Evolutionary conservation across 2,797 vertebrate genomes (phyloP).

Genomic region (Microcaecilia unicolor): DNA sequence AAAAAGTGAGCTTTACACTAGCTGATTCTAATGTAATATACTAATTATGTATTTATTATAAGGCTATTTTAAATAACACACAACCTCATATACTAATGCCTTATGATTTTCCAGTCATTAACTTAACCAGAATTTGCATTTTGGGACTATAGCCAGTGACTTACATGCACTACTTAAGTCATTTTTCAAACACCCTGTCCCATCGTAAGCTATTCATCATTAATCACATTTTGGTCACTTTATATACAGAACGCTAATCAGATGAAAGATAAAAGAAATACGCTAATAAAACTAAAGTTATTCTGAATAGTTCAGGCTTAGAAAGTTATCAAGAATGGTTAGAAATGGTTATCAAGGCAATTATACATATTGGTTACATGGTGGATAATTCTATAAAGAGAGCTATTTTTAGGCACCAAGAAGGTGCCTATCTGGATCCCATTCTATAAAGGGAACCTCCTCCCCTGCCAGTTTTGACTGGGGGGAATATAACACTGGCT

Average conservation of each 20-base stretch:
- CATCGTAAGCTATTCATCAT: conserved; percentile 68
- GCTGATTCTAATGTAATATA: conserved; percentile 31
- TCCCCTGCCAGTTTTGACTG: too few relatives aligned
- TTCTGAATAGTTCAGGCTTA: conserved; percentile 50
- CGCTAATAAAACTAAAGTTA: conserved; percentile 59
- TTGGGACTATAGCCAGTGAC: conserved; percentile 65
- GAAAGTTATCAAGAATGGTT: conserved; percentile 32
- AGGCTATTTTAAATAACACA: conserved; percentile 52
- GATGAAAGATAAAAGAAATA: conserved; percentile 66
- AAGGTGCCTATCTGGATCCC: too few relatives aligned
- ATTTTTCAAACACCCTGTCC: conserved; percentile 69
- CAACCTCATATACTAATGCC: conserved; percentile 39
- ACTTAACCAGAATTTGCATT: conserved; percentile 68
- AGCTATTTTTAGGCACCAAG: too few relatives aligned
- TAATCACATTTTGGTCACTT: conserved; percentile 69
- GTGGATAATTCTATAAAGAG: too few relatives aligned
- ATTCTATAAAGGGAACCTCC: too few relatives aligned
- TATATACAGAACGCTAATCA: conserved; percentile 62
- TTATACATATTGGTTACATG: conserved; percentile 18
- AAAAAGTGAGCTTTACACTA: conserved; percentile 33
- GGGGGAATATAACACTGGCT: too few relatives aligned
- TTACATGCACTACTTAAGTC: conserved; percentile 60
- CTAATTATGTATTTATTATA: conserved; percentile 69
- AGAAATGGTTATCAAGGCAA: conserved; percentile 39
- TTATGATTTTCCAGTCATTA: conserved; percentile 67